Evolutionary conservation across 2,888 invertebrate species (phyloP), one percentile per base, ranked within the genome.

Genomic region (Cotesia congregata): DNA sequence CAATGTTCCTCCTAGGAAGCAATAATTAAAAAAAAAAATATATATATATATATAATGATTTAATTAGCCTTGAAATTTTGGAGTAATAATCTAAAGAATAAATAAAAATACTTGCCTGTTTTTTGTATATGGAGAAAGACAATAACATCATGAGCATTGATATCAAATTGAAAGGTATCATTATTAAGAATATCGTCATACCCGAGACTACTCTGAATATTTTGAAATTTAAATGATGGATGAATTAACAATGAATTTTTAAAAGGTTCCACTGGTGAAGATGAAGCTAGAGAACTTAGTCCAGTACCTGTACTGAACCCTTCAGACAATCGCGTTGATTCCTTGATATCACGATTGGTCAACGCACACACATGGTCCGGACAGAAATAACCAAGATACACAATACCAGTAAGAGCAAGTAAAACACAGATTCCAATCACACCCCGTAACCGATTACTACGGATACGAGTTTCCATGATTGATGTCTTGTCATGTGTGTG

Each of bases 51-150:
- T 38, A n/a, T 39, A 62, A 17, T 39, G 6, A n/a, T 39, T 30
- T 50, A 12, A 9, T 15, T 17, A 38, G 17, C 3, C 5, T 39
- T n/a, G 17, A 20, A 1, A 50, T 67, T 39, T 38, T n/a, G 1
- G n/a, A 15, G 20, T 39, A 67, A 67, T 41, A 30, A 72, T 20
- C 30, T 38, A 7, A 74, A 50, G 1, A 50, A 17, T 17, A 67
- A 65, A 59, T 40, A 61, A 40, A 6, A 12, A 67, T 65, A 83
- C 86, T 85, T 82, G 91, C 92, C 99, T 73, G 99, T 99, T 91
- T 99, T 99, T 90, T 99, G 99, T 90, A 99, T 98, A 90, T 99
- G 99, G 83, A 99, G 91, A 93, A 99, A 94, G 74, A 99, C 98
- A 93, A 99, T 95, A 76, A 99, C 99, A 91, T 99, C 99, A 86